A percentile compares a stretch with the other conserved stretches of the same genome.
These are phyloP conservation scores for Macaria notata DNA, from an alignment of 2,888 invertebrate species.

Conservation along the genomic window DNA sequence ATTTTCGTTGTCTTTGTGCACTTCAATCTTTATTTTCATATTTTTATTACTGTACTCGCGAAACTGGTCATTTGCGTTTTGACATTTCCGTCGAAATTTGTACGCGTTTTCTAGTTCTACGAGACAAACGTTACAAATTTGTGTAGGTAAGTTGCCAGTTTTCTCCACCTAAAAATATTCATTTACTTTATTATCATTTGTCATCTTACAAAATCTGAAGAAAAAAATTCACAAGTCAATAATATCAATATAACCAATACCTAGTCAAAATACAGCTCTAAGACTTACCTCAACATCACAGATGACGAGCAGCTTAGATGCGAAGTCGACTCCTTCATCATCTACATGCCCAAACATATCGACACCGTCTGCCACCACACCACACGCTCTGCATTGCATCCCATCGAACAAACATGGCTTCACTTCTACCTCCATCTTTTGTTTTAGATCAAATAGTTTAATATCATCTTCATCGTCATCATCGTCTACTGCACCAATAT, in stretches of 20 bases:
- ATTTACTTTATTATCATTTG: no score
- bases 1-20: slow-evolving; percentile 18
- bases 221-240: no score
- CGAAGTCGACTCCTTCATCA: slow-evolving; percentile 56
- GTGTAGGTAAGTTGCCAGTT: slow-evolving; percentile 63
- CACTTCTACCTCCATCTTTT: slow-evolving; percentile 47
- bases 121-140: slow-evolving; percentile 66
- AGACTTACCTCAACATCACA: slow-evolving; percentile 63
- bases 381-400: slow-evolving; percentile 61
- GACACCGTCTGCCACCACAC: slow-evolving; percentile 53
- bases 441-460: slow-evolving; percentile 66
- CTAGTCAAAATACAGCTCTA: slow-evolving; percentile 1
- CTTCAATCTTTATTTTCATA: slow-evolving; percentile 50
- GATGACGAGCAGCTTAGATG: slow-evolving; percentile 58
- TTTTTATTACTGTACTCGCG: slow-evolving; percentile 37
- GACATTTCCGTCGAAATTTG: slow-evolving; percentile 74
- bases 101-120: slow-evolving; percentile 69
- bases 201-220: no score
- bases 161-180: slow-evolving; percentile 58
- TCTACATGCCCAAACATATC: slow-evolving; percentile 58
- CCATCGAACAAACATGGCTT: slow-evolving; percentile 47
- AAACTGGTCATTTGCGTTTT: slow-evolving; percentile 60
- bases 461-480: slow-evolving; percentile 70
- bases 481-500: slow-evolving; percentile 44
- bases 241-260: no score